Percentiles rank a stretch among this genome's conserved stretches.
These are phyloP conservation scores for Drosophila sp. DNA, from an alignment of 1,140 invertebrate genomes.

Conservation along the genomic window DNA sequence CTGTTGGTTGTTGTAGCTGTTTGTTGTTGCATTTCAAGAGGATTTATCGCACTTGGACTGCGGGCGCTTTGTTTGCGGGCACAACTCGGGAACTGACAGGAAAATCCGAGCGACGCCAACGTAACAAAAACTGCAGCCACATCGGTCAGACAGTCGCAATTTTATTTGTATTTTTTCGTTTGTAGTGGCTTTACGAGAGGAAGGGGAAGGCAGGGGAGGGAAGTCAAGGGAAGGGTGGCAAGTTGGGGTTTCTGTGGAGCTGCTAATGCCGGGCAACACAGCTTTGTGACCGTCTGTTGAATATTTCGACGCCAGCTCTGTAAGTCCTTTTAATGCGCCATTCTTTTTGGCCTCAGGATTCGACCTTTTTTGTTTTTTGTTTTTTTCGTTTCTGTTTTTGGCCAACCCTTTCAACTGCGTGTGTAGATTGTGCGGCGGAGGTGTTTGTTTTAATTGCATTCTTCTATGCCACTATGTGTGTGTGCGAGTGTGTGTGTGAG, in stretches of 20 bases:
- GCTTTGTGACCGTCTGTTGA: constrained; percentile 63
- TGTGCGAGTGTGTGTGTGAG: constrained; percentile 7
- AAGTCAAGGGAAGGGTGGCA: constrained; percentile 4
- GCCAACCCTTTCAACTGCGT: constrained; percentile 30
- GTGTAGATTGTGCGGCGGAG: constrained; percentile 41
- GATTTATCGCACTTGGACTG: constrained; percentile 79
- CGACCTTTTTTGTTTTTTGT: constrained; percentile 27
- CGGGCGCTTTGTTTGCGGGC: constrained; percentile 74
- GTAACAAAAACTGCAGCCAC: constrained; percentile 72
- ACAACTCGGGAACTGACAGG: constrained; percentile 65
- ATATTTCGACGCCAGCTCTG: constrained; percentile 50
- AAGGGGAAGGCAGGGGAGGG: neutral
- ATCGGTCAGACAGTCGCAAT: constrained; percentile 49
- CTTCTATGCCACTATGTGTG: constrained; percentile 19
- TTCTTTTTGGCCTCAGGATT: constrained; percentile 33
- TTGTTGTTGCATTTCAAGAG: constrained; percentile 66
- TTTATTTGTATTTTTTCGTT: constrained; percentile 17
- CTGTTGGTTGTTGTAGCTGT: constrained; percentile 49
- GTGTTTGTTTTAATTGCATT: constrained; percentile 76
- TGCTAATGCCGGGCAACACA: constrained; percentile 37
- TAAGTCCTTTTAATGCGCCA: constrained; percentile 54
- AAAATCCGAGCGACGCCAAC: constrained; percentile 72
- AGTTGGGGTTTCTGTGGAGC: constrained; percentile 17
- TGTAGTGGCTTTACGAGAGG: constrained; percentile 4
- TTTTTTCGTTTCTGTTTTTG: too few relatives aligned